Conservation (phyloP, 2,888 invertebrate genomes). For the Malthinus flaveolus region DNA sequence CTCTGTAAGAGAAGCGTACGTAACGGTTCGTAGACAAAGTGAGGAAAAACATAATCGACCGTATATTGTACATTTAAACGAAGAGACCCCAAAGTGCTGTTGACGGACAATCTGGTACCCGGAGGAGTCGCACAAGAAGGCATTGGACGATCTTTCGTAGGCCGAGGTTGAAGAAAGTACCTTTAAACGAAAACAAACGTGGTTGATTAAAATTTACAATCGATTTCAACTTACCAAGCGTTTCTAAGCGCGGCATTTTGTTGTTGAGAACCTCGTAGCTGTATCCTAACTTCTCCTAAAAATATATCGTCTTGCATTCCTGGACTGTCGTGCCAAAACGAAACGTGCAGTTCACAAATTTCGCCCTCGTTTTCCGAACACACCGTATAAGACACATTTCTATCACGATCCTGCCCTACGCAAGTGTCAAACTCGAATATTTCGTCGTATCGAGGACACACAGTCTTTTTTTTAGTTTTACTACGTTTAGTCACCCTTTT, state of each 20-base stretch:
- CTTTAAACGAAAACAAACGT: constrained; percentile 52
- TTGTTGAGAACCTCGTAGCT: constrained; percentile 70
- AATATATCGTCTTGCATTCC: constrained; percentile 80
- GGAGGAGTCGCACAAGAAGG: constrained; percentile 74
- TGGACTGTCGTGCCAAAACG: constrained; percentile 84
- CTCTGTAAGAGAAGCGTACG: constrained; percentile 77
- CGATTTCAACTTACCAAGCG: constrained; percentile 68
- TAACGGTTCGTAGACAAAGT: constrained; percentile 77
- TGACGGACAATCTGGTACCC: constrained; percentile 69
- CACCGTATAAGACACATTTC: constrained; percentile 40
- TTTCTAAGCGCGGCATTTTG: constrained; percentile 63
- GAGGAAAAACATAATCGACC: constrained; percentile 86
- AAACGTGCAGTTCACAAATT: constrained; percentile 79
- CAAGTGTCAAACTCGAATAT: constrained; percentile 75
- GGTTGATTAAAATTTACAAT: neutral
- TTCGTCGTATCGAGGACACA: constrained; percentile 87
- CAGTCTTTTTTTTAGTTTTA: constrained; percentile 87
- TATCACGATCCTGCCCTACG: constrained; percentile 55
- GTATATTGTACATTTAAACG: constrained; percentile 86
- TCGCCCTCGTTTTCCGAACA: constrained; percentile 64
- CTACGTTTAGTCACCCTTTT: constrained; percentile 79
- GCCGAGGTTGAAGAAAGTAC: constrained; percentile 78
- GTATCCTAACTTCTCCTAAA: constrained; percentile 84
- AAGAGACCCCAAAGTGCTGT: constrained; percentile 76
- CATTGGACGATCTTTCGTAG: constrained; percentile 61